Evolutionary conservation across 2,888 invertebrate genomes (phyloP).

Genomic region (Chrysolina americana): DNA sequence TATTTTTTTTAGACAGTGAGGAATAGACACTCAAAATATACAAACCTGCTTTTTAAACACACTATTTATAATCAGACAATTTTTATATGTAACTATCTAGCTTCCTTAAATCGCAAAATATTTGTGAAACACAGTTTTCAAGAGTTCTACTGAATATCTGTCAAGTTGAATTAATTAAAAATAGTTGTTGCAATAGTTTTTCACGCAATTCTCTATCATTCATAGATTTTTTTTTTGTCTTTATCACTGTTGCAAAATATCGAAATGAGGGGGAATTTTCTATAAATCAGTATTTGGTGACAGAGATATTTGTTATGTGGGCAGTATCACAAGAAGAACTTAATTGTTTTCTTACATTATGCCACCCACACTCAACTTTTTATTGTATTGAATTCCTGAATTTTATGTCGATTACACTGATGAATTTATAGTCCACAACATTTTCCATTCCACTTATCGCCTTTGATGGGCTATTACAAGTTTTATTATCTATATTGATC

Average conservation of each 20-base stretch:
- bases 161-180: no score
- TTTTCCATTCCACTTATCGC: not conserved
- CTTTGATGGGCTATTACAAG: conserved; percentile 2
- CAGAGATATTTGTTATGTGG: not conserved
- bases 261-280: not conserved
- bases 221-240: not conserved
- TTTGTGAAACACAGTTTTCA: no score
- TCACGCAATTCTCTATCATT: no score
- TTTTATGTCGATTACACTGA: conserved; percentile 3
- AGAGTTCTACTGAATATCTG: no score
- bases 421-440: not conserved
- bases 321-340: not conserved
- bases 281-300: not conserved
- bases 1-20: no score
- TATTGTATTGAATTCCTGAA: conserved; percentile 14
- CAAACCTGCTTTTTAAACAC: no score
- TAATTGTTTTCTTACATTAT: not conserved
- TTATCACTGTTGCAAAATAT: not conserved
- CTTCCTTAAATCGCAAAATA: no score
- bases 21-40: no score
- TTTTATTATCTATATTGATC: conserved; percentile 10
- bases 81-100: no score
- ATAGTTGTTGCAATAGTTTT: no score
- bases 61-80: no score
- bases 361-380: conserved; percentile 6